A percentile compares a stretch with the other conserved stretches of the same genome.
Evolutionary conservation across 2,797 vertebrate genomes (phyloP).

Genomic region (Silurus lanzhouensis): DNA sequence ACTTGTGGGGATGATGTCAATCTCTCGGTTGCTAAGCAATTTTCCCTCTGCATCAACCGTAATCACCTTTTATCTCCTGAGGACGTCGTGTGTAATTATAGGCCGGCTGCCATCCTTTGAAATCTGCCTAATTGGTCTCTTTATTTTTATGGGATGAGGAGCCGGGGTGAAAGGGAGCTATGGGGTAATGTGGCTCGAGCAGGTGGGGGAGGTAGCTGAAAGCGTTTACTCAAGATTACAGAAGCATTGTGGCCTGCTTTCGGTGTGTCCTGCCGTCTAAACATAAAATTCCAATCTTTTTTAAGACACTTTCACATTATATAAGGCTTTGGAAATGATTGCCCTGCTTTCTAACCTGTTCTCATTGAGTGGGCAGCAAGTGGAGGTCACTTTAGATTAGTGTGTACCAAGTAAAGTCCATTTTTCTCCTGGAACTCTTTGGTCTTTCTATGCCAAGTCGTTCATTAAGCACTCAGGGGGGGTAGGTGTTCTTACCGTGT

Average conservation of each 20-base stretch:
- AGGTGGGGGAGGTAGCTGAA: conserved; percentile 60
- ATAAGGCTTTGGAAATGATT: conserved; percentile 33
- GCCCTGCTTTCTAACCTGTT: conserved; percentile 50
- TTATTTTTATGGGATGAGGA: conserved; percentile 73
- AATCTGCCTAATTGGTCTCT: conserved; percentile 81
- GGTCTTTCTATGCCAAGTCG: conserved; percentile 53
- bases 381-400: conserved; percentile 65
- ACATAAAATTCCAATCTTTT: conserved; percentile 16
- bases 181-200: conserved; percentile 60
- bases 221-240: conserved; percentile 38
- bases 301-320: conserved; percentile 9
- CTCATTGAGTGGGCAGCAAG: conserved; percentile 56
- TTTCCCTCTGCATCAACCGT: conserved; percentile 57
- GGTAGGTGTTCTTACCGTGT: conserved; percentile 57
- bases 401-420: conserved; percentile 63
- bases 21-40: conserved; percentile 63
- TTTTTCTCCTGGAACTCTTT: conserved; percentile 52
- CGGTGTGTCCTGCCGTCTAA: neutral
- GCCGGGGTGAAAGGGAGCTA: conserved; percentile 58
- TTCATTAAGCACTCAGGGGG: conserved; percentile 60
- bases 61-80: conserved; percentile 74
- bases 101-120: conserved; percentile 73
- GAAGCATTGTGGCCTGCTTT: conserved; percentile 24
- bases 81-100: conserved; percentile 76
- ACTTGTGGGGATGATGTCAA: conserved; percentile 58